Evolutionary conservation across 2,797 vertebrate genomes (phyloP), one percentile per base, ranked within the genome.

Genomic region (Chromobotia macracanthus): DNA sequence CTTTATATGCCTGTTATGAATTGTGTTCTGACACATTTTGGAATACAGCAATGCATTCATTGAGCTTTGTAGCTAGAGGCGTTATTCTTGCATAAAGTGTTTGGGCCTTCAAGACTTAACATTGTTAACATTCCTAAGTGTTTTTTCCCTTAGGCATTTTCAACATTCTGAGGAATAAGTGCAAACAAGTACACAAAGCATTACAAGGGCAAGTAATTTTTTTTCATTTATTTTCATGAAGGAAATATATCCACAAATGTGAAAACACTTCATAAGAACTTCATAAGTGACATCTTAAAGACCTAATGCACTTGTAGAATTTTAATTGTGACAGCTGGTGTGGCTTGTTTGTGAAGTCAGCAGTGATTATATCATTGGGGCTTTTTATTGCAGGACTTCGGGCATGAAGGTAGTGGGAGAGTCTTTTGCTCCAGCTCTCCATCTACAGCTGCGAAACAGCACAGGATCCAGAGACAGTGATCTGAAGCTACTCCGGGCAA

Each of bases 341-440:
- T 53, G 28, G 1, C 2, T 19, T 55, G 3, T 55, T n/a, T 55
- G 11, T 5, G 41, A 38, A 16, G n/a, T 25, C 51, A 0, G 64
- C 10, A 15, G 12, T 56, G 16, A 21, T 53, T 8, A 56, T 44
- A 6, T 65, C 18, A 18, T 25, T 16, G 46, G 3, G 2, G 3
- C 53, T 51, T 48, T 28, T 53, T 61, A 0, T 77, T 85, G 50
- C 87, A 99, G 97, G 48, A 93, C 92, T 86, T 89, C 92, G 18
- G 96, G 96, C 51, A 86, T 99, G 67, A 96, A 93, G 87, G 84
- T 98, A 2, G 92, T 96, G 0, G 97, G 97, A 12, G 94, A 94
- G 51, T 81, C 90, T 0, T 83, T 95, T 63, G 94, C 95, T 50
- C 97, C 97, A 0, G 96, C 97, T 0, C 90, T 97, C 72, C 97